Percentiles rank a stretch among this genome's conserved stretches.
Conservation (phyloP, 92 coral and sea anemone species). For the Micromussa lordhowensis region DNA sequence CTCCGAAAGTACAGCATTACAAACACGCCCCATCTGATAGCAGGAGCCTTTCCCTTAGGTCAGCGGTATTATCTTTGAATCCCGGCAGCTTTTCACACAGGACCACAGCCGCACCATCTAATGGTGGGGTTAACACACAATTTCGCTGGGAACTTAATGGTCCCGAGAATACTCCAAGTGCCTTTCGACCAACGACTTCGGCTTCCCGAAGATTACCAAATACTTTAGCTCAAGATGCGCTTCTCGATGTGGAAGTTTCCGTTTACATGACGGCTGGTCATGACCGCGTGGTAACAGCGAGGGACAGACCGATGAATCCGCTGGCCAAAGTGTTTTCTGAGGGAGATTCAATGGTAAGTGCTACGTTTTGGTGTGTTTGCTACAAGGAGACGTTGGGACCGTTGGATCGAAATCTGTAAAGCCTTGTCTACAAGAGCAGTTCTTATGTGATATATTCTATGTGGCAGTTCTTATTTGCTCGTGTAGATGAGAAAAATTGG, state of each 20-base stretch:
- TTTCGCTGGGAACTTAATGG: constrained; percentile 47
- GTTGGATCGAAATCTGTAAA: background rate
- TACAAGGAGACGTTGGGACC: background rate
- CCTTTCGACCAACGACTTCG: constrained; percentile 33
- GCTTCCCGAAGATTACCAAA: constrained; percentile 12
- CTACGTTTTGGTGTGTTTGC: background rate
- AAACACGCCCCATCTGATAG: background rate
- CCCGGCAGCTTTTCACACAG: background rate
- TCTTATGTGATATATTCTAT: too few relatives aligned
- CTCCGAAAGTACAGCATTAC: background rate
- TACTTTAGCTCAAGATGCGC: constrained; percentile 57
- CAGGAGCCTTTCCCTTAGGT: constrained; percentile 46
- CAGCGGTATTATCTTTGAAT: constrained; percentile 20
- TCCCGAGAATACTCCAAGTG: constrained; percentile 25
- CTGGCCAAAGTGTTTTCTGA: constrained; percentile 70
- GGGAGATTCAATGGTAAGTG: constrained; percentile 78
- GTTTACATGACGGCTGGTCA: constrained; percentile 41
- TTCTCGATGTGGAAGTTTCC: constrained; percentile 81
- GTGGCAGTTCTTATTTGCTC: too few relatives aligned
- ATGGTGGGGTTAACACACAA: background rate
- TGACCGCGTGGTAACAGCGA: constrained; percentile 32
- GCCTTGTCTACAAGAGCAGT: too few relatives aligned
- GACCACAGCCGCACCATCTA: background rate
- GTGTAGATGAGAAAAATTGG: too few relatives aligned
- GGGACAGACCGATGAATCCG: constrained; percentile 65